Evolutionary conservation across 2,888 invertebrate genomes (phyloP), one percentile per base, ranked within the genome.

Genomic region (Synergus gifuensis): DNA sequence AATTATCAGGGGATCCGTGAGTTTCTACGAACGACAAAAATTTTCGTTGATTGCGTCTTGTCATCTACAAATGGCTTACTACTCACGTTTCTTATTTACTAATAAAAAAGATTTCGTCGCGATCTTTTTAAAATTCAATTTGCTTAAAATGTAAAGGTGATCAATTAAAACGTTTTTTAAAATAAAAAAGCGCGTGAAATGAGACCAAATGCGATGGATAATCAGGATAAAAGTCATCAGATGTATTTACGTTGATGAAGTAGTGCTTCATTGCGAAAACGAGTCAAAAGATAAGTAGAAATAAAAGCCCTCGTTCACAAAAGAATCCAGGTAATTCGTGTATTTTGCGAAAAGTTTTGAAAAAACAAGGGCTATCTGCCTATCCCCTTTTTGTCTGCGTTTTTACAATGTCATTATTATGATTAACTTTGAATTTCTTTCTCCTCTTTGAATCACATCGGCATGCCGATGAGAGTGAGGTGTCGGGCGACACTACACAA

Each of bases 351-450:
- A 9, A 73, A 40, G 54, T 54, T 36, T 54, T 18, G 40, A 36
- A 54, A 73, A 73, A 54, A 40, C 40, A 54, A 54, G 73, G 73
- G 49, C 73, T n/a, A 18, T n/a, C 0, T 73, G 7, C 36, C n/a
- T n/a, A n/a, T n/a, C n/a, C n/a, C n/a, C n/a, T n/a, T n/a, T 73
- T 58, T 58, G 54, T 58, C 54, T 40, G 40, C 73, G 73, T 54
- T 73, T 73, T 73, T 73, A 40, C 73, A 73, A 73, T 36, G 36
- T 73, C 73, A 73, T 73, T 73, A 54, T 58, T 58, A 73, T 73
- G 73, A 54, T 73, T 40, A 73, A 49, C 54, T 54, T 49, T 54
- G 36, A 36, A 4, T 18, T 73, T 73, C 36, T 54, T 46, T 22
- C n/a, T 54, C 18, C 54, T 73, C 54, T 73, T 58, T 58, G 73